Conservation (phyloP, 92 coral and sea anemone species). For the Montipora capitata region DNA sequence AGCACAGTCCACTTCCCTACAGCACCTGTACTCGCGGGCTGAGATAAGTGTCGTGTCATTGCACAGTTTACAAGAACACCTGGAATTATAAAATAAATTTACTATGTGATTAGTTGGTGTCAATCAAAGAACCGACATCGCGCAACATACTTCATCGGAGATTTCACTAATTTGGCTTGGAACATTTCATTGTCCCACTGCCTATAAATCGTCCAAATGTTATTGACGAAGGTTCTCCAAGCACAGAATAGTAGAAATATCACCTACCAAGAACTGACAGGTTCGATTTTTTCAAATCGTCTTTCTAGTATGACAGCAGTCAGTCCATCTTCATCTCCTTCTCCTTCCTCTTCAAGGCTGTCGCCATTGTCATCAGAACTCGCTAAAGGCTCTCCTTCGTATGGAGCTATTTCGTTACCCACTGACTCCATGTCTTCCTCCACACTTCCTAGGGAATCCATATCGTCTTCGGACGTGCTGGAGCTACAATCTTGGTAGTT, state of each 20-base stretch:
- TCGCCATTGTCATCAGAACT: background rate
- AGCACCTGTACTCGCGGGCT: constrained; percentile 51
- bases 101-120: too few relatives aligned
- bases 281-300: constrained; percentile 37
- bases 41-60: constrained; percentile 19
- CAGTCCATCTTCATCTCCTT: constrained; percentile 38
- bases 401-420: background rate
- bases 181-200: too few relatives aligned
- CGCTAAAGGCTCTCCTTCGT: constrained; percentile 7
- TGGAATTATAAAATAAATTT: background rate
- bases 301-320: constrained; percentile 28
- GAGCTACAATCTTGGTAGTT: background rate
- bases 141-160: too few relatives aligned
- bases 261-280: constrained; percentile 40
- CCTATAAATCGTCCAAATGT: too few relatives aligned
- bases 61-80: constrained; percentile 50
- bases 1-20: constrained; percentile 43
- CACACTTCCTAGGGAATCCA: background rate
- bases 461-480: background rate
- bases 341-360: background rate
- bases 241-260: background rate
- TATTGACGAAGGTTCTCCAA: too few relatives aligned
- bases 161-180: too few relatives aligned
- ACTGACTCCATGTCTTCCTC: background rate
- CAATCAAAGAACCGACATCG: too few relatives aligned